These are phyloP conservation scores for Platycercus adscitus DNA, from an alignment of 2,113 vertebrate genomes.

Conservation along the genomic window DNA sequence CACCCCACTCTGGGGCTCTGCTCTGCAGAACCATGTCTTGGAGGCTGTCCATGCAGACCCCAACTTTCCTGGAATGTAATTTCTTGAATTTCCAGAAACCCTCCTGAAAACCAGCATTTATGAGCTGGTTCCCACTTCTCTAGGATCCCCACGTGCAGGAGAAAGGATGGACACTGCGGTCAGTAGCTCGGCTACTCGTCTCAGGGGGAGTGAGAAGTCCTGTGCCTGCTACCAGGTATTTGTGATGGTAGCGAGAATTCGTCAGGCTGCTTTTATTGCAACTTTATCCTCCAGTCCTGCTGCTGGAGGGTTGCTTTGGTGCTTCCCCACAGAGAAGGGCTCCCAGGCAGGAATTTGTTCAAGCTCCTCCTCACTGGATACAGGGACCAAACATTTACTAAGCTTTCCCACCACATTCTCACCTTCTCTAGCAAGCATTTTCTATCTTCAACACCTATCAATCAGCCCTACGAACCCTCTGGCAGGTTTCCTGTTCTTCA, in stretches of 20 bases:
- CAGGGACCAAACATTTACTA: not conserved
- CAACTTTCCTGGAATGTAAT: not conserved
- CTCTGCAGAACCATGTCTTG: not conserved
- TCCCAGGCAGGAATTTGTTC: not conserved
- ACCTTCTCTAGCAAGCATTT: not conserved
- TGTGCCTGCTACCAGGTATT: not conserved
- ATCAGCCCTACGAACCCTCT: not conserved
- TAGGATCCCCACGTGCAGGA: not conserved
- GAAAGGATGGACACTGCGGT: not conserved
- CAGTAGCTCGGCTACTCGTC: not conserved
- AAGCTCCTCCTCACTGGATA: not conserved
- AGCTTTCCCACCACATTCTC: not conserved
- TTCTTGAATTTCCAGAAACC: not conserved
- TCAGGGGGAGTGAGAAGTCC: not conserved
- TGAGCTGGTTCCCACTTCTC: not conserved
- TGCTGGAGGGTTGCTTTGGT: not conserved
- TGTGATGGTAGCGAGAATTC: not conserved
- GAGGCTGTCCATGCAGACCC: not conserved
- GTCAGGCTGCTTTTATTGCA: not conserved
- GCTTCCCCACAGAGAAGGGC: not conserved
- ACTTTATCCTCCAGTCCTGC: not conserved
- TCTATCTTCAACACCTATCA: not conserved
- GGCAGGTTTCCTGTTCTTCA: not conserved
- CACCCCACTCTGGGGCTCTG: rapidly evolving
- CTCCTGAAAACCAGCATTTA: not conserved